These are phyloP conservation scores for Calonectris borealis DNA, from an alignment of 2,113 vertebrate species.

Conservation along the genomic window DNA sequence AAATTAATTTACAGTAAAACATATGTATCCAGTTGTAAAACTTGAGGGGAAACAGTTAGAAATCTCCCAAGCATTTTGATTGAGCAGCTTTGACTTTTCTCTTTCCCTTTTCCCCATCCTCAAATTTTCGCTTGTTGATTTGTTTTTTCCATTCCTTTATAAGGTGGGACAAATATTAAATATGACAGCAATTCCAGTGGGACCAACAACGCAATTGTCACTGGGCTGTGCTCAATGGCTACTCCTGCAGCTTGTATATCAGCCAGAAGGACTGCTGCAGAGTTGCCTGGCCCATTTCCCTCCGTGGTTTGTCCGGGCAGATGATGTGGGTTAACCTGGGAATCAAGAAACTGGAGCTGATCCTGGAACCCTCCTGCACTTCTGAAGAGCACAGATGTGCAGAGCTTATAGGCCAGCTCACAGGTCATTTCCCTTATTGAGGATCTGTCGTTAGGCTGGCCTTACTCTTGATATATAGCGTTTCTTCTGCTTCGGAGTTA, in stretches of 20 bases:
- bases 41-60: conserved; percentile 5
- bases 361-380: background rate
- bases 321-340: conserved; percentile 5
- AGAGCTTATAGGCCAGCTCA: background rate
- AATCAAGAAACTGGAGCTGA: background rate
- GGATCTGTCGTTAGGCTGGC: background rate
- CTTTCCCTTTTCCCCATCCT: background rate
- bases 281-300: background rate
- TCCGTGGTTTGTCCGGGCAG: background rate
- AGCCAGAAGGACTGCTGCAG: background rate
- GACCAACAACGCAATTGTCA: background rate
- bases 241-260: background rate
- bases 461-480: background rate
- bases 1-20: background rate
- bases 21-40: background rate
- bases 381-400: conserved; percentile 4
- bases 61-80: background rate
- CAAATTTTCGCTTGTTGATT: background rate
- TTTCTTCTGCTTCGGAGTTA: conserved; percentile 42
- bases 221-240: background rate
- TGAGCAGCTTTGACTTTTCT: background rate
- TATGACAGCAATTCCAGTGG: background rate
- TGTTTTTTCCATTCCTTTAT: background rate
- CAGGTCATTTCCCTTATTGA: background rate
- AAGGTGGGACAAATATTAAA: conserved; percentile 8